Conservation (phyloP, 2,888 invertebrate genomes). For the Hedychridium roseum region DNA sequence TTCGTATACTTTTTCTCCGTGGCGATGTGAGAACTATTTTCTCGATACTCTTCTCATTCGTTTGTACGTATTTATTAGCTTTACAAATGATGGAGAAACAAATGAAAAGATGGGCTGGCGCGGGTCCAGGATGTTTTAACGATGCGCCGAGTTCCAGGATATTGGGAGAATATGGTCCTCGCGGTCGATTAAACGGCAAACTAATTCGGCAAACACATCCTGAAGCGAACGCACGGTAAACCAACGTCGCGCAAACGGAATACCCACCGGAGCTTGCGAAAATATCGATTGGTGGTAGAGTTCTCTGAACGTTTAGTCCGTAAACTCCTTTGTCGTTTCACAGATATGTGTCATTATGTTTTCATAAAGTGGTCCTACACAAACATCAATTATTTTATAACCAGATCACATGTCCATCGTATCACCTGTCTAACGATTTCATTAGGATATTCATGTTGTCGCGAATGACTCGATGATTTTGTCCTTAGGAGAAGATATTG, state of each 20-base stretch:
- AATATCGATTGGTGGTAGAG: conserved; percentile 46
- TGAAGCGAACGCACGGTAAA: conserved; percentile 48
- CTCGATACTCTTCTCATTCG: no score
- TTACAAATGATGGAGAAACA: no score
- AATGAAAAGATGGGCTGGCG: no score
- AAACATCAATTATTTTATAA: background rate
- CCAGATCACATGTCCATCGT: background rate
- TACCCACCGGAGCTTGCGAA: conserved; percentile 45
- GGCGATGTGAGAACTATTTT: no score
- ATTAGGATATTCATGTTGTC: no score
- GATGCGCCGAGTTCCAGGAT: conserved; percentile 23
- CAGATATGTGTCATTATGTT: conserved; percentile 23
- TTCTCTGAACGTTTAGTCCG: no score
- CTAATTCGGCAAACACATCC: conserved; percentile 56
- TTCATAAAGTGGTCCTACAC: background rate
- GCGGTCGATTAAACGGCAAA: conserved; percentile 53
- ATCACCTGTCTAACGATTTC: no score
- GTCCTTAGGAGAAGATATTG: no score
- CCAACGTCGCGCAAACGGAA: conserved; percentile 51
- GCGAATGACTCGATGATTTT: no score
- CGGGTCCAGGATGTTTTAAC: conserved; percentile 40
- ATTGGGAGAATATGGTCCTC: conserved; percentile 53
- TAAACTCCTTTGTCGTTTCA: conserved; percentile 1
- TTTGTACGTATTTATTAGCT: no score
- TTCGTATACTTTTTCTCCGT: no score